Base-by-base conservation (phyloP, 2,888 invertebrate species). In the Hofmannophila pseudospretella region DNA sequence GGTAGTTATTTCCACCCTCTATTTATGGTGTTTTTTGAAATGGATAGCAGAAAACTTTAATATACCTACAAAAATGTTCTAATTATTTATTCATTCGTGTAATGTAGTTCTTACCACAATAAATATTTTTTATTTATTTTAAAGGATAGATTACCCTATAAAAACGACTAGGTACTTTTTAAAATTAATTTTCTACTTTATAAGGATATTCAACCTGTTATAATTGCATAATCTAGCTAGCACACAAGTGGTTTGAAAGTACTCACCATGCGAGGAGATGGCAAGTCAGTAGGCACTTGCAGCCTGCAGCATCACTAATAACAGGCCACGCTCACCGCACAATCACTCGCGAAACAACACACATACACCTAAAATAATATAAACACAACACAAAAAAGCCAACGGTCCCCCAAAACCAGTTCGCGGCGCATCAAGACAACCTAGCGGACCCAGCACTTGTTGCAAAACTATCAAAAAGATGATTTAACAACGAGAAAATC, bases 391-490 rank as follows among this genome's bases (percentile, higher is more conserved):
- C 73, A 75, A 76, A 74, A 77, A 75, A 75, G 67, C 58, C 69
- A 78, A 79, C 77, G 76, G 79, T 72, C 63, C 63, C 57, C 58
- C 45, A 60, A 68, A 84, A 82, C 84, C 75, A 63, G 80, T 84
- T 79, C 63, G 60, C 51, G 52, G 49, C 46, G 49, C 60, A 67
- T 60, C 58, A 57, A 58, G 63, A 68, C 68, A 55, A 39, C 30
- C 33, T 58, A 70, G 66, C 63, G 62, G 58, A 46, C 51, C 49
- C 51, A 55, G 66, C 73, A 77, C 74, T 78, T 78, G 72, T 80
- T 75, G 81, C 73, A 78, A 78, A 80, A 76, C 70, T 65, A 65
- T 63, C 55, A 58, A 67, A 61, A 61, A 63, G 55, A 56, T 58
- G 61, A 65, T 61, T 66, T 60, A 54, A 56, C 58, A 54, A 54